A percentile compares a stretch with the other conserved stretches of the same genome.
Conservation (phyloP, 2,888 invertebrate species). For the Dione juno region DNA sequence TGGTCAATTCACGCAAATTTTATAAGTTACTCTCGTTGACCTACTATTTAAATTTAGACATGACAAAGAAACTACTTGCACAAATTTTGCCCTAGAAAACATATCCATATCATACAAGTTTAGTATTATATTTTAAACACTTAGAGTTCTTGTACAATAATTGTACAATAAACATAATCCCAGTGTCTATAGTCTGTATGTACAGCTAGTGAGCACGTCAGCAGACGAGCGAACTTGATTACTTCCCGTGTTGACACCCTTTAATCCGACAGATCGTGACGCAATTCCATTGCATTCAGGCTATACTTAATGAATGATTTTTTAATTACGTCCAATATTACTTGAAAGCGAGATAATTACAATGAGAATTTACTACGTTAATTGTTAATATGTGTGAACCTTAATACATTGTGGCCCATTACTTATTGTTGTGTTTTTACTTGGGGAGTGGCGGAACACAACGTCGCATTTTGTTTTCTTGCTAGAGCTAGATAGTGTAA, state of each 20-base stretch:
- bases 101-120: background rate
- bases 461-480: too few species aligned
- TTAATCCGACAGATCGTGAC: constrained; percentile 43
- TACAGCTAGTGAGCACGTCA: constrained; percentile 42
- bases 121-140: background rate
- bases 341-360: background rate
- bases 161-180: background rate
- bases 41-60: too few species aligned
- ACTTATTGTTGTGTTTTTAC: too few species aligned
- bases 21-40: too few species aligned
- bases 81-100: background rate
- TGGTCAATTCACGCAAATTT: too few species aligned
- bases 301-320: constrained; percentile 37
- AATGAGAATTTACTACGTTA: background rate
- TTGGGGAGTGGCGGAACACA: too few species aligned
- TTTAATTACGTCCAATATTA: constrained; percentile 27
- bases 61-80: too few species aligned
- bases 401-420: too few species aligned
- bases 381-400: background rate
- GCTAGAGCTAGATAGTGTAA: too few species aligned
- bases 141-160: background rate
- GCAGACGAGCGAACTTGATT: constrained; percentile 53
- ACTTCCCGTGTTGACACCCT: constrained; percentile 58
- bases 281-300: constrained; percentile 40
- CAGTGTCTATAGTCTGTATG: constrained; percentile 14